These are phyloP conservation scores for Eupithecia exiguata DNA, from an alignment of 2,888 invertebrate species.

Conservation along the genomic window DNA sequence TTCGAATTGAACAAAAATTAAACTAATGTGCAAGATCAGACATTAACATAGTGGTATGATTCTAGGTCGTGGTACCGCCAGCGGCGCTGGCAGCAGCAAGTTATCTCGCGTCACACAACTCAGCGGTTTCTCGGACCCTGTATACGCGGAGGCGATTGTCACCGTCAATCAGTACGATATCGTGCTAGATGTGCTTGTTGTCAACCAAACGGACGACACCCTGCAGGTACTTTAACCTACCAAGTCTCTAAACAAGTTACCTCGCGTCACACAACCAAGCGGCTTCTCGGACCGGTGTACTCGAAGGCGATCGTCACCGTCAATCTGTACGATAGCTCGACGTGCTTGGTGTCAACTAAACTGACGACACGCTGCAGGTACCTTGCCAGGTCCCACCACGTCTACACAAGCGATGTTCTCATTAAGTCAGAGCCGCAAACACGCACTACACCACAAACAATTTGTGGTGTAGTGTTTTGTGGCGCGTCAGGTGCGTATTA, in stretches of 20 bases:
- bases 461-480: background rate
- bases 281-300: no score
- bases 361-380: no score
- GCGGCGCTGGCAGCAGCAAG: conserved; percentile 64
- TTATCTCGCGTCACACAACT: conserved; percentile 93
- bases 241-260: background rate
- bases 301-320: no score
- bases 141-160: conserved; percentile 99
- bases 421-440: no score
- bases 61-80: conserved; percentile 59
- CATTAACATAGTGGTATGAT: background rate
- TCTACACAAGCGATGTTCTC: background rate
- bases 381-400: no score
- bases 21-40: no score
- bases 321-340: no score
- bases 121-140: conserved; percentile 99
- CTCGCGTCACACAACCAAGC: no score
- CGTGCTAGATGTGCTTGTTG: conserved; percentile 98
- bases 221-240: conserved; percentile 5
- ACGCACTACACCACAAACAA: no score
- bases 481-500: no score
- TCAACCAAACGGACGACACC: conserved; percentile 93
- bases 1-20: background rate
- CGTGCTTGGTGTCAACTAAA: no score
- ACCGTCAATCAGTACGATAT: conserved; percentile 99